Conservation (phyloP, 2,113 vertebrate genomes). For the Clarias gariepinus region DNA sequence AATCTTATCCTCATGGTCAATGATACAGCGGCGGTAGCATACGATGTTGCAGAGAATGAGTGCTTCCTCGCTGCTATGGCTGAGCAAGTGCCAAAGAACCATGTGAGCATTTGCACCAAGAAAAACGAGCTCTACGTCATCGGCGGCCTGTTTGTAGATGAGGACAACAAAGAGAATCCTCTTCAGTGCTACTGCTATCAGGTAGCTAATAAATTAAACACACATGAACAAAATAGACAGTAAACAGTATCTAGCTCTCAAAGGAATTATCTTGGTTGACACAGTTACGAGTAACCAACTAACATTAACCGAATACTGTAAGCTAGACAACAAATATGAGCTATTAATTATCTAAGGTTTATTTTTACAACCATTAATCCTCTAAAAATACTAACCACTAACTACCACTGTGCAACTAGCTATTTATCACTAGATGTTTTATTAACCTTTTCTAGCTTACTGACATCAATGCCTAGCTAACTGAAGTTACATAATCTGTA, state of each 20-base stretch:
- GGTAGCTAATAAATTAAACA: slow-evolving; percentile 68
- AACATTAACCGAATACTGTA: background rate
- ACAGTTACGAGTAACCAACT: background rate
- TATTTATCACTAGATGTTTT: background rate
- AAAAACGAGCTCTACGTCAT: slow-evolving; percentile 88
- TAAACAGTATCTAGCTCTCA: no score
- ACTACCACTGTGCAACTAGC: background rate
- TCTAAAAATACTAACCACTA: background rate
- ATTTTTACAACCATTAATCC: background rate
- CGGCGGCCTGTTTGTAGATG: slow-evolving; percentile 93
- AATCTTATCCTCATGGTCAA: slow-evolving; percentile 92
- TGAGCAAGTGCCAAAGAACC: slow-evolving; percentile 96
- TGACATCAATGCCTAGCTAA: background rate
- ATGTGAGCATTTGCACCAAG: slow-evolving; percentile 87
- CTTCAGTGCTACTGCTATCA: slow-evolving; percentile 94
- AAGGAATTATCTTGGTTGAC: background rate
- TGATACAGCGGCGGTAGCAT: slow-evolving; percentile 92
- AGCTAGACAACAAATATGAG: background rate
- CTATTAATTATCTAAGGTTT: background rate
- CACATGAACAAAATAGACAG: background rate
- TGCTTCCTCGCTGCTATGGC: slow-evolving; percentile 91
- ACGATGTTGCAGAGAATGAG: slow-evolving; percentile 93
- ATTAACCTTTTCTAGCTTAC: background rate
- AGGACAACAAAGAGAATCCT: slow-evolving; percentile 90
- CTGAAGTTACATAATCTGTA: background rate